Base-by-base conservation (phyloP, 2,797 vertebrate species). In the Hypotaenidia philippensis region DNA sequence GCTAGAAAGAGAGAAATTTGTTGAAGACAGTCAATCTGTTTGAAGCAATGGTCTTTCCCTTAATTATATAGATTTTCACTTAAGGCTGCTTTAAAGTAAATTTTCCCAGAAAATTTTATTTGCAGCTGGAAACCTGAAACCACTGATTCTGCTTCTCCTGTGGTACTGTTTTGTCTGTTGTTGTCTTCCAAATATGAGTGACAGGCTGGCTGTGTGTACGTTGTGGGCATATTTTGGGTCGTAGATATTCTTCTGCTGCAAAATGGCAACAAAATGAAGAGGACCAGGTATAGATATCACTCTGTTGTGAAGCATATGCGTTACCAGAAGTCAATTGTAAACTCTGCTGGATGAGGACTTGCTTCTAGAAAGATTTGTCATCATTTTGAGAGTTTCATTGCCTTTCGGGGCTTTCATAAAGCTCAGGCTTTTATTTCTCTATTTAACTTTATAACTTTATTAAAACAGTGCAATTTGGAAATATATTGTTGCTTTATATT, bases 1-100 rank as follows among this genome's bases (percentile, higher is more conserved):
- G 99, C 98, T 98, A 98, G 98, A 98, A 98, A 98, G 97, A 98
- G 98, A 98, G 98, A 98, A 98, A 99, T 98, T 98, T 98, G 98
- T 98, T 98, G 98, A 98, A 98, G 97, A 97, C 97, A 98, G 97
- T 98, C 98, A 98, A 98, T 98, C 98, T 98, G 98, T 98, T 98
- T 98, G 96, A 98, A 97, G 97, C 97, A 98, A 96, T 97, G 94
- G 96, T 97, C 96, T 97, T 97, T 97, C 89, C 90, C 94, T 97
- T 98, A 98, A 98, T 98, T 98, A 97, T 98, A 98, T 97, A 96
- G 97, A 95, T 98, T 97, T 98, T 98, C 90, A 95, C 97, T 98
- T 98, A 97, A 92, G 96, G 93, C 97, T 94, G 87, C 92, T 97
- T 97, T 97, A 96, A 97, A 97, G 94, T 97, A 97, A 97, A 97